Conservation (phyloP, 2,888 invertebrate species). For the Galerucella calmariensis region DNA sequence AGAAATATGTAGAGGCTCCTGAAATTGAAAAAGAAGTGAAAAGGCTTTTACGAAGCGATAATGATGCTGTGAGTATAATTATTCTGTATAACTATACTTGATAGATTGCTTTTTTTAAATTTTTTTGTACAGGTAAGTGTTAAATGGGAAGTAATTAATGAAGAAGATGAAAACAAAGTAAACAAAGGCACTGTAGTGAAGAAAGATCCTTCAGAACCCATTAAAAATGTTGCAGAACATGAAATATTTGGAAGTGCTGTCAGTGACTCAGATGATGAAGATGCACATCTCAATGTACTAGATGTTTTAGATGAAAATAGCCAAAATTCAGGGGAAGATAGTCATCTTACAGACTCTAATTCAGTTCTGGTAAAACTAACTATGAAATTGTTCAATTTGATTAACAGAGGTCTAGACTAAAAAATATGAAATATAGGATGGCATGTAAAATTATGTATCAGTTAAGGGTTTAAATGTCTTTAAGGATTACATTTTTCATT, state of each 20-base stretch:
- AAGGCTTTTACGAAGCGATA: conserved; percentile 87
- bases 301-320: conserved; percentile 82
- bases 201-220: conserved; percentile 59
- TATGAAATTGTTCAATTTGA: no score
- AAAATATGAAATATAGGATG: no score
- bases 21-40: conserved; percentile 99
- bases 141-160: conserved; percentile 89
- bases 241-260: conserved; percentile 94
- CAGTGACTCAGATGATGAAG: conserved; percentile 88
- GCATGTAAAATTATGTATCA: no score
- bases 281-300: conserved; percentile 74
- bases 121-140: conserved; percentile 66
- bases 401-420: no score
- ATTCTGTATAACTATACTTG: neutral
- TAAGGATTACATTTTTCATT: no score
- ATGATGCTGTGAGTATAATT: conserved; percentile 79
- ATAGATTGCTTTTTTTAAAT: neutral
- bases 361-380: conserved; percentile 65
- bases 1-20: conserved; percentile 96
- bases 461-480: no score
- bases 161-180: conserved; percentile 79
- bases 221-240: conserved; percentile 71
- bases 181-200: conserved; percentile 64
- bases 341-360: conserved; percentile 77
- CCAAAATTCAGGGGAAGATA: conserved; percentile 78